A percentile compares a stretch with the other conserved stretches of the same genome.
phyloP scores from a whole-genome alignment of 30 jellyfish, hydroid and myxozoan genomes.

The Aurelia sp. region DNA sequence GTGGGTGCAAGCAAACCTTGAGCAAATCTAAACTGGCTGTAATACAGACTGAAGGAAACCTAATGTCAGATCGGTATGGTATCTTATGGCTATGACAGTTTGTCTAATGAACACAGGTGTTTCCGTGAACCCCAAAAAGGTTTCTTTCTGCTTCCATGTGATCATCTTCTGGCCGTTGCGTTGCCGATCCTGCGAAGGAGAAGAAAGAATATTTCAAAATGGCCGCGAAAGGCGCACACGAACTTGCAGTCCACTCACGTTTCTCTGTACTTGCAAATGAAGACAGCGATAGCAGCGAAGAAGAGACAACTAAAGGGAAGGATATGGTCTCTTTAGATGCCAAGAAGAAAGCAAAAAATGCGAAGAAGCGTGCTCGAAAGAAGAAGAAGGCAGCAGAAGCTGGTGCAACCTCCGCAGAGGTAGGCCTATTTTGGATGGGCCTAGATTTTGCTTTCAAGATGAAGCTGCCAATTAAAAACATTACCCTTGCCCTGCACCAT shows the following conservation, averaged over 20 bases:
- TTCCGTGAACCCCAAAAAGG: no score
- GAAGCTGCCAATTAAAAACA: no score
- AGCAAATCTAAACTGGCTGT: no score
- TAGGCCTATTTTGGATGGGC: not conserved
- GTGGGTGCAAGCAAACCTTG: no score
- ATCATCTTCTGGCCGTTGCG: no score
- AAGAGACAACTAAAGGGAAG: not conserved
- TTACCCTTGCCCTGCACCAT: no score
- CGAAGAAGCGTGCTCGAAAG: conserved; percentile 91
- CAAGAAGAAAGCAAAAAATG: conserved; percentile 71
- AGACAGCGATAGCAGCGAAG: conserved; percentile 61
- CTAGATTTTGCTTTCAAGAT: no score
- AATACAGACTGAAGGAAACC: no score
- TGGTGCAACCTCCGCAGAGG: conserved; percentile 81
- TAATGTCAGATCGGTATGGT: no score
- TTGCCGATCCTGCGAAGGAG: conserved; percentile 5
- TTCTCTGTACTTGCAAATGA: conserved; percentile 55
- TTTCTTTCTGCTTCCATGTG: no score
- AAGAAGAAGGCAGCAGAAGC: conserved; percentile 88
- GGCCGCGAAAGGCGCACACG: conserved; percentile 27
- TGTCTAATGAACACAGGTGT: no score
- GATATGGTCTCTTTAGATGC: conserved; percentile 6
- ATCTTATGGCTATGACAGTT: no score
- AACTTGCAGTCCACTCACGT: conserved; percentile 40
- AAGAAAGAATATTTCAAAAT: not conserved